Evolutionary conservation across 2,113 vertebrate species (phyloP), one percentile per base, ranked within the genome.

Genomic region (Azemiops feae): DNA sequence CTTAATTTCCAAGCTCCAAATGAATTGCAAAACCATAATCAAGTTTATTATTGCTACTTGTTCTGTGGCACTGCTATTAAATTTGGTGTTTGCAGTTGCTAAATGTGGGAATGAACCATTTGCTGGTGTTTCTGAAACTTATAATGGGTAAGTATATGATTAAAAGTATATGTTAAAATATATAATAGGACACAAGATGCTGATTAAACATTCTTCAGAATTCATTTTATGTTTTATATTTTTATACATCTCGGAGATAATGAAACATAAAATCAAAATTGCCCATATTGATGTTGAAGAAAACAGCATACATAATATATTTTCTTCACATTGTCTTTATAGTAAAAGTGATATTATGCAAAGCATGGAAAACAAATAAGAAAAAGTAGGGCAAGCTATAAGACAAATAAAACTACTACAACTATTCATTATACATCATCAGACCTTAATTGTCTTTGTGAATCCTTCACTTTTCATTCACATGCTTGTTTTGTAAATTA

Each of bases 21-120:
- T 98, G 97, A 91, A 95, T 34, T 98, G 98, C 94, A 98, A 94
- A 97, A 94, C 64, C 64, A 95, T 97, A 90, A 97, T 98, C 95
- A 98, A 95, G 95, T 97, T 98, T 94, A 96, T 96, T 9, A 93
- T 97, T 94, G 43, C 92, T 55, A 95, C 97, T 64, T 97, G 96
- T 89, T 27, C 96, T 89, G 34, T 96, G 86, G 97, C 98, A 1
- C 43, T 98, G 30, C 2, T 94, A 23, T 92, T 98, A 93, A 96
- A 96, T 93, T 95, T 96, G 23, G 93, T 98, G 57, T 97, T 98
- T 95, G 39, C 97, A 57, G 96, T 97, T 95, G 96, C 97, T 94
- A 97, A 97, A 90, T 98, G 98, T 95, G 96, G 95, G 92, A 98
- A 98, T 91, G 96, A 96, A 64, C 97, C 97, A 90, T 98, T 98